Evolutionary conservation across 35 echinoderm and acorn worm species (phyloP).

Genomic region (Apostichopus japonicus): DNA sequence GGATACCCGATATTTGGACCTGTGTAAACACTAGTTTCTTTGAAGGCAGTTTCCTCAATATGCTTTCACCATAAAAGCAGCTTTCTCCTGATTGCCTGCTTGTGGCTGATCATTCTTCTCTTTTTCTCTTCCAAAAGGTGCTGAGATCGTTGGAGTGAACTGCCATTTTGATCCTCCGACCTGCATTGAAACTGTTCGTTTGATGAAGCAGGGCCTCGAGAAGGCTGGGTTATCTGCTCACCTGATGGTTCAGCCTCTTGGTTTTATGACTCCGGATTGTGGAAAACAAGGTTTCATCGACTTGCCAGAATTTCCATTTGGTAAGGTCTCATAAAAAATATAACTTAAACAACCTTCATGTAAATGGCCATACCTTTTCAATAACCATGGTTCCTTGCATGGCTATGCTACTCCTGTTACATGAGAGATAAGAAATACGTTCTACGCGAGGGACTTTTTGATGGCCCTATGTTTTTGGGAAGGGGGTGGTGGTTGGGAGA

Average conservation of each 20-base stretch:
- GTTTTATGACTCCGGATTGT: constrained; percentile 74
- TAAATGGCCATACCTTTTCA: no score
- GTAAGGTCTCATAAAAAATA: constrained; percentile 59
- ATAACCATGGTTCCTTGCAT: not conserved
- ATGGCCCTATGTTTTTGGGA: no score
- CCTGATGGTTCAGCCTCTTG: constrained; percentile 88
- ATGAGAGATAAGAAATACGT: not conserved
- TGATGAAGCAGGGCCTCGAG: constrained; percentile 87
- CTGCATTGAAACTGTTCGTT: constrained; percentile 31
- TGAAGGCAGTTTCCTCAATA: no score
- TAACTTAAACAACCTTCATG: not conserved
- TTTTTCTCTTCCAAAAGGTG: constrained; percentile 60
- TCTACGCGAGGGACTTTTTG: no score
- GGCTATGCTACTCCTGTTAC: not conserved
- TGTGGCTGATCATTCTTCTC: not conserved
- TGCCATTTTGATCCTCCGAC: constrained; percentile 90
- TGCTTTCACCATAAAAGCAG: no score
- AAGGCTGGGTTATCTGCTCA: constrained; percentile 68
- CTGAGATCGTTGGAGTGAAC: constrained; percentile 93
- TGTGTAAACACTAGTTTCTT: no score
- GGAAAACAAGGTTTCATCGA: constrained; percentile 97
- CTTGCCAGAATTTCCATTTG: constrained; percentile 97
- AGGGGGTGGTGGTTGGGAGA: no score
- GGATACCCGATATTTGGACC: no score
- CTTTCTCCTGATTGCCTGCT: not conserved